phyloP scores from a whole-genome alignment of 2,113 vertebrate genomes.

The Zootoca vivipara region DNA sequence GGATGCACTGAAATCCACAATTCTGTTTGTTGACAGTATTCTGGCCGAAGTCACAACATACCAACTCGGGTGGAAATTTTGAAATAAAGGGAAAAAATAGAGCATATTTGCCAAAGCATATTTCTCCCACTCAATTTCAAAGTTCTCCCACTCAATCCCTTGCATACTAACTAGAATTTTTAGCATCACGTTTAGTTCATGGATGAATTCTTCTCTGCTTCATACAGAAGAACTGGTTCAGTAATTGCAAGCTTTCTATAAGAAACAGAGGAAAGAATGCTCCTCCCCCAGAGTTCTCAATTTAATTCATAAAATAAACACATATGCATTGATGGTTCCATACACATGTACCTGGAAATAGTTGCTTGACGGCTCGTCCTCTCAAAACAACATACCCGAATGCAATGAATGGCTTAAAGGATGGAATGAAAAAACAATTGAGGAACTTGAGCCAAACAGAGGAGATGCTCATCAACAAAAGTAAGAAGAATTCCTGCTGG shows the following conservation, averaged over 20 bases:
- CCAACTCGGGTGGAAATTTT: not conserved
- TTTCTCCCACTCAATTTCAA: rapidly evolving
- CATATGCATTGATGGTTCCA: not conserved
- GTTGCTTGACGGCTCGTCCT: not conserved
- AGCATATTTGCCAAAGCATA: not conserved
- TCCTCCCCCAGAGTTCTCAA: not conserved
- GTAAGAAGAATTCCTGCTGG: not conserved
- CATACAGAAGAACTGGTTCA: not conserved
- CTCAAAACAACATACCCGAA: not conserved
- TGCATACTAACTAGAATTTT: not conserved
- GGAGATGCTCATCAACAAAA: not conserved
- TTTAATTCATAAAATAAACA: not conserved
- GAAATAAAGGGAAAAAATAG: constrained; percentile 14
- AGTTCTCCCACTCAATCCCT: not conserved
- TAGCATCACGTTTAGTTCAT: not conserved
- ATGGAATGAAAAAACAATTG: not conserved
- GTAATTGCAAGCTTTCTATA: not conserved
- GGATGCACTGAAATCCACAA: constrained; percentile 26
- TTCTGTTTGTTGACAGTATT: not conserved
- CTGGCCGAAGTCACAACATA: constrained; percentile 1
- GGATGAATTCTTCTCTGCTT: not conserved
- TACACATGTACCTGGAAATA: not conserved
- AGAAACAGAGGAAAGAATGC: not conserved
- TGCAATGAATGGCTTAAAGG: not conserved
- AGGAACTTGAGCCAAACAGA: not conserved